A percentile compares a stretch with the other conserved stretches of the same genome.
Conservation (phyloP, 2,797 vertebrate species). For the Protonibea diacanthus region DNA sequence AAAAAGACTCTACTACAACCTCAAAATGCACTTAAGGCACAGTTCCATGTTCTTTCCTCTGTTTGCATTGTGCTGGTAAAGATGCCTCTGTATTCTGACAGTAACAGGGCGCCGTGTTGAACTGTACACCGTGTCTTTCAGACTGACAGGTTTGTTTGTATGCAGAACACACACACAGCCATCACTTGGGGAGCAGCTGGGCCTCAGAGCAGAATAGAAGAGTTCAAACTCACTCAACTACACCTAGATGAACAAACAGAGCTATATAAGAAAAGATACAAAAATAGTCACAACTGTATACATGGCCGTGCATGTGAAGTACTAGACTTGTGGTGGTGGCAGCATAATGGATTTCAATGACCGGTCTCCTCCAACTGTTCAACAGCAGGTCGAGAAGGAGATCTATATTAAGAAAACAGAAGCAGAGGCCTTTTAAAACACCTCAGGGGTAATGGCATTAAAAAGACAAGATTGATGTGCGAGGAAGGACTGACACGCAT, state of each 20-base stretch:
- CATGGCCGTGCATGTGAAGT: conserved; percentile 23
- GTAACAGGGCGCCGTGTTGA: conserved; percentile 55
- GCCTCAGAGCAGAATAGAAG: conserved; percentile 64
- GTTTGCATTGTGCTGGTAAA: conserved; percentile 63
- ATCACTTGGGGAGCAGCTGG: conserved; percentile 73
- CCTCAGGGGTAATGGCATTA: conserved; percentile 62
- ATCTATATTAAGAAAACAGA: conserved; percentile 41
- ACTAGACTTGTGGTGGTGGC: conserved; percentile 4
- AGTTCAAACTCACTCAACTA: conserved; percentile 66
- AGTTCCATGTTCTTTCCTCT: conserved; percentile 57
- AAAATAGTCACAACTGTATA: conserved; percentile 24
- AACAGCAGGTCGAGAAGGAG: conserved; percentile 23
- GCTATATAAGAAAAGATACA: conserved; percentile 27
- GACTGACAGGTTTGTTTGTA: conserved; percentile 78
- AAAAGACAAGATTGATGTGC: conserved; percentile 63
- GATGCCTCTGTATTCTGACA: conserved; percentile 68
- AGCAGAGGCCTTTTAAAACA: conserved; percentile 41
- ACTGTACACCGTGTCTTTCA: conserved; percentile 67
- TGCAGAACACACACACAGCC: conserved; percentile 73
- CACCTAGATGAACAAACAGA: conserved; percentile 58
- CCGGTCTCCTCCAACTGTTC: conserved; percentile 22
- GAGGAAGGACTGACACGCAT: conserved; percentile 59
- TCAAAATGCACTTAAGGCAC: conserved; percentile 70
- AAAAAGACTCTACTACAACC: conserved; percentile 51
- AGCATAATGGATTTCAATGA: conserved; percentile 36